Percentiles rank a stretch among this genome's conserved stretches.
phyloP scores from a whole-genome alignment of 2,888 invertebrate species.

The Volucella inflata region DNA sequence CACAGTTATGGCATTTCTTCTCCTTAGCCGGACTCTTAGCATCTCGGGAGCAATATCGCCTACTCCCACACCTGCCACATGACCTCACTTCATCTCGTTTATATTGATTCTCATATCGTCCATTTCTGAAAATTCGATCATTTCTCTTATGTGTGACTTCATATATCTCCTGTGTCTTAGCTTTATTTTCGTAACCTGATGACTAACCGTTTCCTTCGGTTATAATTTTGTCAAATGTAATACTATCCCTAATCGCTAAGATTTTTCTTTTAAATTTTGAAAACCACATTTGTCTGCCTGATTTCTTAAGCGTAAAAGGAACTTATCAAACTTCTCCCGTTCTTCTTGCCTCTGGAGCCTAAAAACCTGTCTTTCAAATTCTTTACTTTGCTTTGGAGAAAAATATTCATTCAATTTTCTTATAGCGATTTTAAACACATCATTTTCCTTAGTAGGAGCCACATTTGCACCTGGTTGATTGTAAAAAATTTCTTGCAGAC shows the following conservation, averaged over 20 bases:
- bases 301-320: constrained; percentile 77
- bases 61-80: no score
- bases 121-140: no score
- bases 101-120: no score
- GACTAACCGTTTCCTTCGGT: no score
- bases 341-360: constrained; percentile 77
- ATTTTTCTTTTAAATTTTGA: constrained; percentile 76
- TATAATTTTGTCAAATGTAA: constrained; percentile 58
- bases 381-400: constrained; percentile 77
- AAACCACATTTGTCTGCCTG: constrained; percentile 79
- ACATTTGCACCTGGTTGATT: constrained; percentile 32
- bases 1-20: no score
- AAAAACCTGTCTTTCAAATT: constrained; percentile 79
- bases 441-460: constrained; percentile 82
- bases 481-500: constrained; percentile 44
- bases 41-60: no score
- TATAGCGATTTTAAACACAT: constrained; percentile 85
- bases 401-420: constrained; percentile 80
- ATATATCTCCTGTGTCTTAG: no score
- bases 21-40: no score
- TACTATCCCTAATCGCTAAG: constrained; percentile 75
- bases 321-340: constrained; percentile 79
- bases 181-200: no score
- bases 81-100: no score
- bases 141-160: no score